Evolutionary conservation across 1,140 invertebrate species (phyloP).

Genomic region (Platorchestia sp.): DNA sequence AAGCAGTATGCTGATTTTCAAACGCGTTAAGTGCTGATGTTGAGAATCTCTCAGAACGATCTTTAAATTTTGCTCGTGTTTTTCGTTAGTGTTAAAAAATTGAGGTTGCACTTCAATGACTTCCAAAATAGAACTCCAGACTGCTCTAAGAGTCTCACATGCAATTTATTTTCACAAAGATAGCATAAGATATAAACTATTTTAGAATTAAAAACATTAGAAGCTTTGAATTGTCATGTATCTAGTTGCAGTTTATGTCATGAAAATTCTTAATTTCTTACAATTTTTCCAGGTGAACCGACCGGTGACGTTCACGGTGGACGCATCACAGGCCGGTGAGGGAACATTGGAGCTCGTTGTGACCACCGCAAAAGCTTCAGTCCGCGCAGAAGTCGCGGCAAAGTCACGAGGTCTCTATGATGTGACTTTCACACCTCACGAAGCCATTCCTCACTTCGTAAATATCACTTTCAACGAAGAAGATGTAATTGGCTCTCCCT

Average conservation of each 20-base stretch:
- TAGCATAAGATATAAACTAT: not conserved
- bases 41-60: no score
- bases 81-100: not conserved
- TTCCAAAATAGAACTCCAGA: not conserved
- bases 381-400: conserved; percentile 81
- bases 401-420: conserved; percentile 93
- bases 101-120: no score
- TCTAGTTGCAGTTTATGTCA: no score
- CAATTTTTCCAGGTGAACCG: conserved; percentile 77
- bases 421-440: conserved; percentile 95
- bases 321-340: conserved; percentile 95
- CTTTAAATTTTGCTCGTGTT: not conserved
- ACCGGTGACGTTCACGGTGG: conserved; percentile 91
- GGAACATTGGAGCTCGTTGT: conserved; percentile 95
- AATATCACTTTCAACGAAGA: conserved; percentile 98
- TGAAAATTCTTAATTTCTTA: not conserved
- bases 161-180: not conserved
- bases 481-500: conserved; percentile 89
- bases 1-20: not conserved
- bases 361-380: conserved; percentile 84
- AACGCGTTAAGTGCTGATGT: no score
- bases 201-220: no score
- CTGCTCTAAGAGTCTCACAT: not conserved
- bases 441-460: conserved; percentile 90
- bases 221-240: no score